These are phyloP conservation scores for Nibea coibor DNA, from an alignment of 2,113 vertebrate genomes.

Conservation along the genomic window DNA sequence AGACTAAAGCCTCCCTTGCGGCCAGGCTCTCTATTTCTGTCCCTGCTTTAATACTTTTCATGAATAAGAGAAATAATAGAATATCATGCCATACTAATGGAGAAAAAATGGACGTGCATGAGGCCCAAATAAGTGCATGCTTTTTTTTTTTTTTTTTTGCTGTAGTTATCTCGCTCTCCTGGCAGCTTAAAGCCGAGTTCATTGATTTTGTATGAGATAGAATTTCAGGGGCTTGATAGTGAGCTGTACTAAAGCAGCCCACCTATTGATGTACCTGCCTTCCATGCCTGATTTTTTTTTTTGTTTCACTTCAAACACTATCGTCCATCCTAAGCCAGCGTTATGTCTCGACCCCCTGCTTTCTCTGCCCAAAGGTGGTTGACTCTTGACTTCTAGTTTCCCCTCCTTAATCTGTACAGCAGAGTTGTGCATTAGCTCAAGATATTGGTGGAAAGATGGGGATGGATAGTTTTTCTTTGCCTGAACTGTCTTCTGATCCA, in stretches of 20 bases:
- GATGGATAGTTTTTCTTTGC: constrained; percentile 50
- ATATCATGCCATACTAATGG: constrained; percentile 17
- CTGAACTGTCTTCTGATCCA: constrained; percentile 34
- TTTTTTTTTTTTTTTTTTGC: neutral
- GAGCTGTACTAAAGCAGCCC: constrained; percentile 25
- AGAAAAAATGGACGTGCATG: constrained; percentile 5
- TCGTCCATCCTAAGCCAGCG: neutral
- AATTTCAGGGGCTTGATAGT: constrained; percentile 35
- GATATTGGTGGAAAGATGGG: constrained; percentile 44
- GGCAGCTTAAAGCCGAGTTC: constrained; percentile 35
- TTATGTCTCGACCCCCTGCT: neutral
- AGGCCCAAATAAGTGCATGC: constrained; percentile 15
- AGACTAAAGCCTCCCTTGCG: constrained; percentile 45
- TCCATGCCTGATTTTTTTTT: neutral
- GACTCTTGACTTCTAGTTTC: constrained; percentile 15
- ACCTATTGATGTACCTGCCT: constrained; percentile 5
- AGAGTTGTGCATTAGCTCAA: neutral
- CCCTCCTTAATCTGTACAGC: constrained; percentile 13
- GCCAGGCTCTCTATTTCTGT: constrained; percentile 26
- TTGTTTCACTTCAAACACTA: constrained; percentile 10
- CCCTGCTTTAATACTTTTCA: constrained; percentile 22
- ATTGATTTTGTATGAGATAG: constrained; percentile 52
- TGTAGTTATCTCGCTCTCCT: constrained; percentile 29
- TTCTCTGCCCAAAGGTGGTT: constrained; percentile 15
- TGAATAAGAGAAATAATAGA: constrained; percentile 46